Conservation (phyloP, 1,140 invertebrate genomes). For the Drosophila trapezifrons region DNA sequence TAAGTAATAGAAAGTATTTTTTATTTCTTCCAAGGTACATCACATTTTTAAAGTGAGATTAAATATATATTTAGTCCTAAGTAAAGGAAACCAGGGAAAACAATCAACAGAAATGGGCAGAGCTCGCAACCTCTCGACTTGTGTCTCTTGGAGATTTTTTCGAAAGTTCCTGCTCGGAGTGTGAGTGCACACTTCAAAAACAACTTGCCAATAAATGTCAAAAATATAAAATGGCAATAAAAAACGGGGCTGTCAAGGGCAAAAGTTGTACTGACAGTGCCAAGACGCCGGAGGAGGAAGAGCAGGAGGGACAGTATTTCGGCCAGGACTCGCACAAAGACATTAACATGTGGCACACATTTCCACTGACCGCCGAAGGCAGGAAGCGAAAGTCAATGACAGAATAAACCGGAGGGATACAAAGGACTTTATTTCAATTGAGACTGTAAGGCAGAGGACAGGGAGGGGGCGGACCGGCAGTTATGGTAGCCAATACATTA, state of each 20-base stretch:
- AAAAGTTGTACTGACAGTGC: constrained; percentile 51
- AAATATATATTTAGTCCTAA: background rate
- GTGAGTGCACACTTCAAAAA: constrained; percentile 48
- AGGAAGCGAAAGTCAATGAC: constrained; percentile 52
- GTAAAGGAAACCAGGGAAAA: background rate
- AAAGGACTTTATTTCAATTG: constrained; percentile 51
- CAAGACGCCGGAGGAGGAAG: background rate
- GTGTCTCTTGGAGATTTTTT: background rate
- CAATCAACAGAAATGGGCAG: constrained; percentile 3
- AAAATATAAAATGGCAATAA: constrained; percentile 61
- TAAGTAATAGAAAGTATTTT: too few species aligned
- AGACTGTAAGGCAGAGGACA: background rate
- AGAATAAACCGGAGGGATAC: constrained; percentile 39
- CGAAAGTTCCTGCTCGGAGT: background rate
- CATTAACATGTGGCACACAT: constrained; percentile 65
- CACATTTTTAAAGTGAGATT: background rate
- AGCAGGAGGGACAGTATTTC: background rate
- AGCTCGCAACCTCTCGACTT: background rate
- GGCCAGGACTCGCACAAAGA: constrained; percentile 44
- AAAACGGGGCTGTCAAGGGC: constrained; percentile 49
- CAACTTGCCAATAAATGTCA: constrained; percentile 62
- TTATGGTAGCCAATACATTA: constrained; percentile 47
- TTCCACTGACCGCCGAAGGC: constrained; percentile 43
- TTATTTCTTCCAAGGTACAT: too few species aligned
- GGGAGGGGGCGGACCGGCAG: background rate